A percentile compares a stretch with the other conserved stretches of the same genome.
phyloP scores from a whole-genome alignment of 2,888 invertebrate genomes.

The Napeogenes inachia region DNA sequence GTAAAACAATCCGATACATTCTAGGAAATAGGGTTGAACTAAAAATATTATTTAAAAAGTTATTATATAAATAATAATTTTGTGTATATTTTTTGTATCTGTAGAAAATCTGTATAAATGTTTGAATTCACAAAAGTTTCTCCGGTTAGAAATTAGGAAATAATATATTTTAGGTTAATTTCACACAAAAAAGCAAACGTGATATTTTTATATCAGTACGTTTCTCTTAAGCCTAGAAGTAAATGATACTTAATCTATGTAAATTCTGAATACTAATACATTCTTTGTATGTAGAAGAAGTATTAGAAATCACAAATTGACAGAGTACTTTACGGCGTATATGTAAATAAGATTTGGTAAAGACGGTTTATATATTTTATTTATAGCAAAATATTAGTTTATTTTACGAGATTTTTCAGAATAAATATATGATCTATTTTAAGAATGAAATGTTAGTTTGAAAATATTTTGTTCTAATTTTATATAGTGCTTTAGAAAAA shows the following conservation, averaged over 20 bases:
- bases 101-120: too few species aligned
- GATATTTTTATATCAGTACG: constrained; percentile 11
- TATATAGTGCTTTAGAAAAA: too few species aligned
- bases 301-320: constrained; percentile 28
- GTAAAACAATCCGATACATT: too few species aligned
- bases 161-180: background rate
- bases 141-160: background rate
- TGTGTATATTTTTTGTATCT: too few species aligned
- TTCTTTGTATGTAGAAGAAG: constrained; percentile 31
- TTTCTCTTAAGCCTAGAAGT: constrained; percentile 31
- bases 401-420: too few species aligned
- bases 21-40: too few species aligned
- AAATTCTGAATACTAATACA: constrained; percentile 36
- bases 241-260: constrained; percentile 35
- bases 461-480: too few species aligned
- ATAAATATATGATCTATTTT: too few species aligned
- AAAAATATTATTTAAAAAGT: too few species aligned
- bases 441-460: too few species aligned
- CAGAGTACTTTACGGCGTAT: constrained; percentile 18
- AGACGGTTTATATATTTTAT: background rate
- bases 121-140: too few species aligned
- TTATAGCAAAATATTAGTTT: background rate
- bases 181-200: constrained; percentile 2
- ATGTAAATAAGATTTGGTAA: constrained; percentile 12
- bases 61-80: too few species aligned